These are phyloP conservation scores for Philotrypesis tridentata DNA, from an alignment of 1,140 invertebrate genomes.

Conservation along the genomic window DNA sequence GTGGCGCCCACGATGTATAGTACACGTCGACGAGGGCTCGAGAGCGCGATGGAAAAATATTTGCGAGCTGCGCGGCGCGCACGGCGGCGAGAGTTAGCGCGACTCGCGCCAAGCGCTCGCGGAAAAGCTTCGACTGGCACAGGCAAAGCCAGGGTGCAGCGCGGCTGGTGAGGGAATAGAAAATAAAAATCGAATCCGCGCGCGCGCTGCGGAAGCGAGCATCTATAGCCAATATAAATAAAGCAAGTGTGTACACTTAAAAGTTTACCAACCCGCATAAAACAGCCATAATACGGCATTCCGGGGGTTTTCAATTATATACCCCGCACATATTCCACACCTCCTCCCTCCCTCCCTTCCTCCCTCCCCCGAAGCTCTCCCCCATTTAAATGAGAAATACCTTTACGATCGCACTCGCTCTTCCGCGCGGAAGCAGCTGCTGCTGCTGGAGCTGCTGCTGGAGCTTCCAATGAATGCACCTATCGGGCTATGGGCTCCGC, in stretches of 20 bases:
- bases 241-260: neutral
- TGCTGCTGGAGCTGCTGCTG: no score
- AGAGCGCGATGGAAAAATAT: no score
- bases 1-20: no score
- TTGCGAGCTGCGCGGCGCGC: no score
- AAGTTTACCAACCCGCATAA: neutral
- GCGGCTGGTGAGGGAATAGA: no score
- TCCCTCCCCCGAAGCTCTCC: neutral
- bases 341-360: neutral
- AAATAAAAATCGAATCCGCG: neutral
- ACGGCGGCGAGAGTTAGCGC: no score
- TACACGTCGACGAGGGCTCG: no score
- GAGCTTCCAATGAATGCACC: neutral
- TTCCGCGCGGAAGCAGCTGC: neutral
- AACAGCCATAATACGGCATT: neutral
- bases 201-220: no score
- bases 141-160: no score
- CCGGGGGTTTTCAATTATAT: neutral
- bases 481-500: neutral
- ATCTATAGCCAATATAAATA: neutral
- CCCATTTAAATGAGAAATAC: neutral
- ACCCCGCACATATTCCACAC: neutral
- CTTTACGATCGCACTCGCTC: neutral
- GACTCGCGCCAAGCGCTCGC: no score
- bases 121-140: no score